These are phyloP conservation scores for Cheilosia soror DNA, from an alignment of 2,888 invertebrate species.

Conservation along the genomic window DNA sequence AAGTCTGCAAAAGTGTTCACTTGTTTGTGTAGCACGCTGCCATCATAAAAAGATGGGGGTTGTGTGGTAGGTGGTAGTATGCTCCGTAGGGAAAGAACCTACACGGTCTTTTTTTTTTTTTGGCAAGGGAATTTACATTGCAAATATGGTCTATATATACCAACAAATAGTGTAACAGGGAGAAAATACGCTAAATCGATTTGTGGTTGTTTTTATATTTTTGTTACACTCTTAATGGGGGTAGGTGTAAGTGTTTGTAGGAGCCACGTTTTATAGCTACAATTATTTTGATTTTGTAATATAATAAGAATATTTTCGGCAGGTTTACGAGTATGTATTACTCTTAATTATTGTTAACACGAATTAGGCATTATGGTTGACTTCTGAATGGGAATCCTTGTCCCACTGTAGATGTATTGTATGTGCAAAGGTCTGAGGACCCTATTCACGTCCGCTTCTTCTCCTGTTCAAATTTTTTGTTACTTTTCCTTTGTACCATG, in stretches of 20 bases:
- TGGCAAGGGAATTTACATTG: not conserved
- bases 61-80: not conserved
- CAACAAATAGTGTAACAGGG: conserved; percentile 11
- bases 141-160: conserved; percentile 20
- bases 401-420: no score
- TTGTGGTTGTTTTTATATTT: not conserved
- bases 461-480: no score
- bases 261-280: not conserved
- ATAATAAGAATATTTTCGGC: no score
- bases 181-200: conserved; percentile 52
- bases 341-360: no score
- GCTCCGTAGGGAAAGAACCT: not conserved
- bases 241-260: not conserved
- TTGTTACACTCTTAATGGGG: not conserved
- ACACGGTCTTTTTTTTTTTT: conserved; percentile 1
- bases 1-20: conserved; percentile 11
- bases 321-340: no score
- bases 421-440: no score
- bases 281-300: no score
- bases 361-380: no score
- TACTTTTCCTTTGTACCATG: no score
- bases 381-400: no score
- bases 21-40: not conserved
- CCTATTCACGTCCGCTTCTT: no score
- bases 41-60: not conserved